Percentiles rank a stretch among this genome's conserved stretches.
These are phyloP conservation scores for Edolisoma coerulescens DNA, from an alignment of 2,113 vertebrate species.

Conservation along the genomic window DNA sequence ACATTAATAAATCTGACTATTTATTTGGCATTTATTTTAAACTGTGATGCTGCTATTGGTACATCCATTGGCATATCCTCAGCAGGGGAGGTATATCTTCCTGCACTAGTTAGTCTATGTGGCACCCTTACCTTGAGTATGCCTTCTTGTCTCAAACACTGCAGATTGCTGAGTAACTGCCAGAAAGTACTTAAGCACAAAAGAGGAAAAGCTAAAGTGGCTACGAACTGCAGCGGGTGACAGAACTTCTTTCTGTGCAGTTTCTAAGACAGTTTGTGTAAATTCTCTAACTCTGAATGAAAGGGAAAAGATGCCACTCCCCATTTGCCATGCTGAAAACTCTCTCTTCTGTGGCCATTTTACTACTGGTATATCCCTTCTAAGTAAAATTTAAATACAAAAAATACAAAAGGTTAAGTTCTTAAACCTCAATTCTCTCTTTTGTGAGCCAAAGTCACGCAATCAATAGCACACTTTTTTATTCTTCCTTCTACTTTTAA, in stretches of 20 bases:
- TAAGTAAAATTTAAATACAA: neutral
- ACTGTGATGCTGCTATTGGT: neutral
- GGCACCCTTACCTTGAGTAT: neutral
- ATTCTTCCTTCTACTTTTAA: conserved; percentile 44
- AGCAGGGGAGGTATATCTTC: neutral
- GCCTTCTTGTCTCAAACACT: neutral
- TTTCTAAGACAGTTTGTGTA: neutral
- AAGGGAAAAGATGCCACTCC: neutral
- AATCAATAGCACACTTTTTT: neutral
- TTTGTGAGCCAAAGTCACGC: neutral
- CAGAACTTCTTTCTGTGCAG: neutral
- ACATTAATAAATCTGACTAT: neutral
- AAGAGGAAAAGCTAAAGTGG: neutral
- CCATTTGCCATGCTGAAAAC: neutral
- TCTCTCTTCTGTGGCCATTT: neutral
- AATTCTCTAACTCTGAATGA: neutral
- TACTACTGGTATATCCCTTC: neutral
- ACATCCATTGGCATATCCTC: neutral
- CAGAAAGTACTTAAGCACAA: neutral
- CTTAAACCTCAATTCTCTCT: neutral
- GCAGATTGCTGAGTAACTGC: neutral
- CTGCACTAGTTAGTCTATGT: neutral
- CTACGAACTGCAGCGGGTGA: neutral
- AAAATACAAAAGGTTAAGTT: neutral
- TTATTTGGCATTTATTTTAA: neutral